phyloP scores from a whole-genome alignment of 2,113 vertebrate species.

The Trichomycterus rosablanca region DNA sequence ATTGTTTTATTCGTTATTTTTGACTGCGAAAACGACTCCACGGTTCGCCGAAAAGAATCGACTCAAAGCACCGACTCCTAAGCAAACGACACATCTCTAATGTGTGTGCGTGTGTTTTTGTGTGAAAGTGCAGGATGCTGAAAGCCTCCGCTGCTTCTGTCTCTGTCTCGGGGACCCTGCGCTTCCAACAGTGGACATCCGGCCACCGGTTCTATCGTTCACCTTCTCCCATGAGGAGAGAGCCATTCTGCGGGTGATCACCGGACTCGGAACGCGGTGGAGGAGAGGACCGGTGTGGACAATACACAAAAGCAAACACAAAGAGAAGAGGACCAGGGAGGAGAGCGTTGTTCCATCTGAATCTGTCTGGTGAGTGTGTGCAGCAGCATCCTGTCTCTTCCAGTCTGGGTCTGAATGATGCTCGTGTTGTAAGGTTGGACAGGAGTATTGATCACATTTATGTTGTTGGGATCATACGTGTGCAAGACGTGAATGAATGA shows the following conservation, averaged over 20 bases:
- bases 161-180: constrained; percentile 21
- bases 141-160: constrained; percentile 32
- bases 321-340: too few species aligned
- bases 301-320: background rate
- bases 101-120: constrained; percentile 4
- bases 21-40: too few species aligned
- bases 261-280: constrained; percentile 31
- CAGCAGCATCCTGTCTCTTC: constrained; percentile 20
- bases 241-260: constrained; percentile 15
- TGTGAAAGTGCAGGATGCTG: constrained; percentile 17
- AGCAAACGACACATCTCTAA: too few species aligned
- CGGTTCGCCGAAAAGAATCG: too few species aligned
- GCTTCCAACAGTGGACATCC: constrained; percentile 5
- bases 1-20: too few species aligned
- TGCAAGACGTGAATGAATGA: too few species aligned
- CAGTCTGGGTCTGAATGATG: background rate
- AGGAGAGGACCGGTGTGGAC: background rate
- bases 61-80: too few species aligned
- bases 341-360: constrained; percentile 20
- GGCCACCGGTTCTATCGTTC: background rate
- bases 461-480: background rate
- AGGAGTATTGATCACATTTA: background rate
- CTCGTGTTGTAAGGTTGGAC: background rate
- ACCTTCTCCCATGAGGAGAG: constrained; percentile 12
- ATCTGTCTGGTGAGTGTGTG: constrained; percentile 44